Evolutionary conservation across 30 jellyfish, hydroid and myxozoan species (phyloP), one percentile per base, ranked within the genome.

Genomic region (Chrysaora quinquecirrha): DNA sequence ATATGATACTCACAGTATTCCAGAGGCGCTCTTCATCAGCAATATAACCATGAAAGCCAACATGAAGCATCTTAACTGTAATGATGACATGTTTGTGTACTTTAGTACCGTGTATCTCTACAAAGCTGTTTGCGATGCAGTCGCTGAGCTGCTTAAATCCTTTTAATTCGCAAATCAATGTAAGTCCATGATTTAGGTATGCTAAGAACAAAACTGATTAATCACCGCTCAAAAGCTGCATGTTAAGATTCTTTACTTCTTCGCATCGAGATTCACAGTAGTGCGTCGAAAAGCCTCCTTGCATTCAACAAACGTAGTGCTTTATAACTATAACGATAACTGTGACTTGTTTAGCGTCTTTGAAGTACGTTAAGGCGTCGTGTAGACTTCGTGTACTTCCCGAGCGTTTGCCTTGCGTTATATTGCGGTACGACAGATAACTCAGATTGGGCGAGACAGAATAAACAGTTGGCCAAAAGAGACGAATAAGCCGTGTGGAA

Each of bases 401-500:
- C 58, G 58, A 43, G 48, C 48, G 71, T n/a, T 12, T 38, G 73
- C 68, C 22, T 80, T 83, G 90, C 78, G 67, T 38, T 80, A 46
- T 31, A 48, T 80, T 56, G 22, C 65, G 74, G 76, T 62, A 75
- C 22, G n/a, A 22, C 46, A 3, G 68, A 48, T 20, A 1, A 65
- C 69, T 38, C 25, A 23, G 90, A 71, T 46, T 67, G 63, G 90
- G 47, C 79, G 82, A 73, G 90, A 22, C 82, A 80, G 90, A 64
- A 80, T 80, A 80, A 80, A 80, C 83, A 80, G 34, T 62, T 62
- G 32, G 71, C 71, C 54, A 32, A 33, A 56, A 80, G 90, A 54
- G 83, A 64, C 90, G 50, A 47, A 75, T 82, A 67, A 82, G 92
- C 92, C 30, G 81, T 62, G 85, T 21, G 92, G 92, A 82, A 82